phyloP scores from a whole-genome alignment of 2,888 invertebrate genomes.

The Rosalia funebris region DNA sequence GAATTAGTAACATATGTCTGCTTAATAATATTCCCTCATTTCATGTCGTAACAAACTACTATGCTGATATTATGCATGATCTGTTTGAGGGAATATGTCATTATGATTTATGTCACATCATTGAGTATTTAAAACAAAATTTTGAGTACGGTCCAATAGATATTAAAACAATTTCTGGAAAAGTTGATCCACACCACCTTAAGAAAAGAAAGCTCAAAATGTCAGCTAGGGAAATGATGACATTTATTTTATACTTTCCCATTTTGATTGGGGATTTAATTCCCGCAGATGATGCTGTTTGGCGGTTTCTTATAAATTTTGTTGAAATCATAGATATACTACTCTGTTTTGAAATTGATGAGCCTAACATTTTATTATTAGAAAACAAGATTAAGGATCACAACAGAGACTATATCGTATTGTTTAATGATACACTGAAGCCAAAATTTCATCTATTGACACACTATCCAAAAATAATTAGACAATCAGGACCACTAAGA shows the following conservation, averaged over 20 bases:
- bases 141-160: constrained; percentile 45
- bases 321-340: constrained; percentile 41
- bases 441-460: constrained; percentile 43
- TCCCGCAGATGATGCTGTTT: constrained; percentile 41
- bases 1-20: constrained; percentile 29
- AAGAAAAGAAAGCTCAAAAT: constrained; percentile 31
- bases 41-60: constrained; percentile 34
- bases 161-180: constrained; percentile 38
- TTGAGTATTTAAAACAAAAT: constrained; percentile 37
- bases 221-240: constrained; percentile 48
- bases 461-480: constrained; percentile 37
- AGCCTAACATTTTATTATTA: constrained; percentile 18
- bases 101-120: constrained; percentile 35
- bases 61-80: constrained; percentile 36
- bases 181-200: constrained; percentile 36
- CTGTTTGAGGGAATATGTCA: constrained; percentile 33
- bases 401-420: constrained; percentile 25
- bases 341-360: constrained; percentile 27
- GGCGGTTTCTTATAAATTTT: constrained; percentile 39
- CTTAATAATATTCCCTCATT: constrained; percentile 39
- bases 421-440: constrained; percentile 40
- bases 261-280: constrained; percentile 47
- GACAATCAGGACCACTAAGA: constrained; percentile 23
- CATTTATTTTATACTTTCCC: constrained; percentile 41
- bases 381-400: constrained; percentile 29